phyloP scores from a whole-genome alignment of 2,113 vertebrate genomes.

The Oreocharis arfaki region DNA sequence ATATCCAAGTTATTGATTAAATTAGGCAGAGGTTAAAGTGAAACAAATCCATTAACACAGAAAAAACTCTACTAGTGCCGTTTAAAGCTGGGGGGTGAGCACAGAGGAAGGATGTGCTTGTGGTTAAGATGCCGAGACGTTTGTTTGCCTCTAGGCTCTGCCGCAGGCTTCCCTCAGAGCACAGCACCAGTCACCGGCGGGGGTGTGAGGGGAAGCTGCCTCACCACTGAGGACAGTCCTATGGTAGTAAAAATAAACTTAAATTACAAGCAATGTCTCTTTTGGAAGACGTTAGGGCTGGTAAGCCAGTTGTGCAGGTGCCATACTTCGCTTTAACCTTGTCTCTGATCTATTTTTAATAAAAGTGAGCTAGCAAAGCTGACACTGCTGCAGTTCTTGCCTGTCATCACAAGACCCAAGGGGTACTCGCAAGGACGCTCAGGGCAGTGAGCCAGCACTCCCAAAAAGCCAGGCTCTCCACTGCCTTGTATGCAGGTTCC shows the following conservation, averaged over 20 bases:
- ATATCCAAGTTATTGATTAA: neutral
- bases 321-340: neutral
- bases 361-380: neutral
- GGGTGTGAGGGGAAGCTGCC: neutral
- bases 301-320: neutral
- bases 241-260: neutral
- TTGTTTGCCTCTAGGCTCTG: neutral
- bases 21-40: neutral
- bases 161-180: neutral
- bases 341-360: neutral
- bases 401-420: neutral
- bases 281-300: neutral
- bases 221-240: neutral
- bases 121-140: neutral
- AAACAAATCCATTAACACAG: neutral
- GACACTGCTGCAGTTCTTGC: neutral
- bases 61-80: accelerated
- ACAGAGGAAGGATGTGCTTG: neutral
- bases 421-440: neutral
- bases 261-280: neutral
- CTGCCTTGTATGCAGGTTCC: neutral
- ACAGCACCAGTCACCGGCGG: accelerated
- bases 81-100: neutral
- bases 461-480: neutral
- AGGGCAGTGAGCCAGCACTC: neutral